These are phyloP conservation scores for Sclerodermus sp. DNA, from an alignment of 2,888 invertebrate species.

Conservation along the genomic window DNA sequence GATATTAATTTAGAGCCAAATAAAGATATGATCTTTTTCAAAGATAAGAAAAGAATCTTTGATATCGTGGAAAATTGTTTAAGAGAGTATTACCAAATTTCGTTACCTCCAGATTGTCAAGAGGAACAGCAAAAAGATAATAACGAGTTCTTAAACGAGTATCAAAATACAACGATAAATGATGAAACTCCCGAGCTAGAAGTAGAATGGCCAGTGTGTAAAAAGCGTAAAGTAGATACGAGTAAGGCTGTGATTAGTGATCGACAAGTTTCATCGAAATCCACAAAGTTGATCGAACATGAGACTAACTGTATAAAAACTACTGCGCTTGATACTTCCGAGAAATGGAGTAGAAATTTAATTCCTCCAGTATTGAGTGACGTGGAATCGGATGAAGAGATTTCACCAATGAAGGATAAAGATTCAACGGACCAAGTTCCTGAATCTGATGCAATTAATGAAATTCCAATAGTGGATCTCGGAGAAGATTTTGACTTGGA, in stretches of 20 bases:
- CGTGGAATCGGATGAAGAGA: conserved; percentile 40
- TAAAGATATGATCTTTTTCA: conserved; percentile 62
- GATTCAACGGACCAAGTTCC: conserved; percentile 1
- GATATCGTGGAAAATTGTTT: conserved; percentile 35
- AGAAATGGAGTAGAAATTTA: conserved; percentile 10
- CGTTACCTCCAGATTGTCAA: conserved; percentile 6
- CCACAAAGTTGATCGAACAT: too few species aligned
- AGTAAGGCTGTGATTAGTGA: background rate
- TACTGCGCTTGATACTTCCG: conserved; percentile 7
- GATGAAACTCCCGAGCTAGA: conserved; percentile 5
- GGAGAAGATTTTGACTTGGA: conserved; percentile 47
- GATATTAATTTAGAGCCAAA: conserved; percentile 68
- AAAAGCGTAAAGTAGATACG: conserved; percentile 32
- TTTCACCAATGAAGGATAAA: conserved; percentile 39
- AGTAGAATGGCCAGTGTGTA: conserved; percentile 27
- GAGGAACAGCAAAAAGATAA: conserved; percentile 11
- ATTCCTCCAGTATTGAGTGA: conserved; percentile 34
- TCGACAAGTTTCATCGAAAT: too few species aligned
- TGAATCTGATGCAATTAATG: too few species aligned
- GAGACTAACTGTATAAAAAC: background rate
- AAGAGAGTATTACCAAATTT: conserved; percentile 41
- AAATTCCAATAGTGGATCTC: conserved; percentile 47
- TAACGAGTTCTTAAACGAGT: conserved; percentile 14
- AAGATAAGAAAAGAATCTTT: conserved; percentile 50
- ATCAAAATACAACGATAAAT: conserved; percentile 13